These are phyloP conservation scores for Ligdia adustata DNA, from an alignment of 2,888 invertebrate species.

Conservation along the genomic window DNA sequence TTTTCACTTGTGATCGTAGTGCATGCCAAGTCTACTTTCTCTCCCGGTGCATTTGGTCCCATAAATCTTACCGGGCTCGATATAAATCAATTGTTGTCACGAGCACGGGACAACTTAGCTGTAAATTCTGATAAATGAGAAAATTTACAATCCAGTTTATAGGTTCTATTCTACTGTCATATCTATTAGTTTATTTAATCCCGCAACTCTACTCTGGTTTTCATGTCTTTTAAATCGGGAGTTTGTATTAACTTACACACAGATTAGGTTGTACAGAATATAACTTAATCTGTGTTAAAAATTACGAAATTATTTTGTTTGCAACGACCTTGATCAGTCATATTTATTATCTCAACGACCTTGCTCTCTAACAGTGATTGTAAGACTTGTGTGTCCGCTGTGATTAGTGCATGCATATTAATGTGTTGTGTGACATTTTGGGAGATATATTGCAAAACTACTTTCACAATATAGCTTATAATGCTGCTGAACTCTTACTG, in stretches of 20 bases:
- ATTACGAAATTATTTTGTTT: conserved; percentile 44
- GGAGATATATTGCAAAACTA: conserved; percentile 39
- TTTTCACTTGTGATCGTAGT: conserved; percentile 54
- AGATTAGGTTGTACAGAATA: no score
- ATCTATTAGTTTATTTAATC: conserved; percentile 1
- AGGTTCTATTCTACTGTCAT: not conserved
- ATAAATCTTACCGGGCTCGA: conserved; percentile 49
- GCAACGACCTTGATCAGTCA: conserved; percentile 59
- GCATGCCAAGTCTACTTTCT: conserved; percentile 67
- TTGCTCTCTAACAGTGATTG: conserved; percentile 58
- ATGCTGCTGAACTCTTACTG: conserved; percentile 39
- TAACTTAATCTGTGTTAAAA: no score
- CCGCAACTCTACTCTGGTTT: no score
- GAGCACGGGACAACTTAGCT: conserved; percentile 27
- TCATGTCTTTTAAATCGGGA: no score
- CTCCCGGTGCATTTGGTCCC: conserved; percentile 46
- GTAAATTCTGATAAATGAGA: conserved; percentile 17
- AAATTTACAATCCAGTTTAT: conserved; percentile 20
- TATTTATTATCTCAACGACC: conserved; percentile 54
- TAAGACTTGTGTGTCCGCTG: conserved; percentile 57
- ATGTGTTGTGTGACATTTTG: conserved; percentile 52
- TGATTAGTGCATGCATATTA: conserved; percentile 44
- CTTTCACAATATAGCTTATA: conserved; percentile 53
- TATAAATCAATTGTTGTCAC: conserved; percentile 52
- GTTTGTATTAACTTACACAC: no score